Evolutionary conservation across 2,888 invertebrate genomes (phyloP).

Genomic region (Eulithis prunata): DNA sequence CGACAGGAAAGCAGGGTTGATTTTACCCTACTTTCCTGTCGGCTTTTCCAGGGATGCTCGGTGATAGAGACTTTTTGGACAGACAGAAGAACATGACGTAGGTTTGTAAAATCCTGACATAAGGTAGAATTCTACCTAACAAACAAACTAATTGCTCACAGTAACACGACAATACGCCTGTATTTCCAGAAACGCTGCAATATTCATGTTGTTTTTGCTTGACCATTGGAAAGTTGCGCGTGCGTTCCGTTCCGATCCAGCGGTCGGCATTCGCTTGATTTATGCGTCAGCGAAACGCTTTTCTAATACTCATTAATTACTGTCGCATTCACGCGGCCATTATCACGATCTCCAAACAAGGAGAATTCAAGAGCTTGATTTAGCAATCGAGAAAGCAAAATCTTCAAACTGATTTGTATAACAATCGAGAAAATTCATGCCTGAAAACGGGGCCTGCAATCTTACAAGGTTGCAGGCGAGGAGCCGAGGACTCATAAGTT

Average conservation of each 20-base stretch:
- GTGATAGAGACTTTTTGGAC: no score
- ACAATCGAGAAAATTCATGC: no score
- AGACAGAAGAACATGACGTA: no score
- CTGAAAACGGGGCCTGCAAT: no score
- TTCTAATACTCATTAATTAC: slow-evolving; percentile 51
- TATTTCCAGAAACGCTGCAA: slow-evolving; percentile 33
- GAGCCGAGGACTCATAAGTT: no score
- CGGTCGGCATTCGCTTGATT: slow-evolving; percentile 67
- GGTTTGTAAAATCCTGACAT: no score
- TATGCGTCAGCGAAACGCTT: slow-evolving; percentile 55
- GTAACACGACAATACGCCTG: slow-evolving; percentile 32
- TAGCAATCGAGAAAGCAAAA: neutral
- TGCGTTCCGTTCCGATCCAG: slow-evolving; percentile 63
- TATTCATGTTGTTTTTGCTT: slow-evolving; percentile 43
- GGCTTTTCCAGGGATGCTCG: no score
- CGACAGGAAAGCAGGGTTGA: no score
- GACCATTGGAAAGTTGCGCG: slow-evolving; percentile 71
- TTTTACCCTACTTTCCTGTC: no score
- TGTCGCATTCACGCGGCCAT: slow-evolving; percentile 29
- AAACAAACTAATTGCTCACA: neutral
- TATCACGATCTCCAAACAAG: slow-evolving; percentile 16
- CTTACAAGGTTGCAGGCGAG: no score
- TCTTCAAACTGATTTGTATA: neutral
- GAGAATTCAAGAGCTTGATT: no score
- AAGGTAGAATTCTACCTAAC: no score